A percentile compares a stretch with the other conserved stretches of the same genome.
These are phyloP conservation scores for Poecile montanus DNA, from an alignment of 2,797 vertebrate species.

Conservation along the genomic window DNA sequence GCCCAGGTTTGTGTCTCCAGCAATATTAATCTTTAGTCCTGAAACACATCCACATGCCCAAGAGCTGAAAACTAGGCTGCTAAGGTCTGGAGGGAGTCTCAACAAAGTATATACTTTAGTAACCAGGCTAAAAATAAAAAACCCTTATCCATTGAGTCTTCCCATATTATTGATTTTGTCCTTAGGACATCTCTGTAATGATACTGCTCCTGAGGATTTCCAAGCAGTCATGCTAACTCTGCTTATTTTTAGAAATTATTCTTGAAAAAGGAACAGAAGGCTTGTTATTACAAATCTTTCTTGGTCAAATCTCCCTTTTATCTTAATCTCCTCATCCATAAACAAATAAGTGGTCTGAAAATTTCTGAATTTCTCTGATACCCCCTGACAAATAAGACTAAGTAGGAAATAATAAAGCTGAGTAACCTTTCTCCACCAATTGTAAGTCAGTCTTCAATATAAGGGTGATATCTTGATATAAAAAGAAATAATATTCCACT, in stretches of 20 bases:
- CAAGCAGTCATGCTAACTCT: background rate
- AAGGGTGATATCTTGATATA: background rate
- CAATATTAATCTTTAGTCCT: background rate
- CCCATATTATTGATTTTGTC: background rate
- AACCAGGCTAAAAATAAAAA: background rate
- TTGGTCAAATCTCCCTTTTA: background rate
- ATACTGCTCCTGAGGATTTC: background rate
- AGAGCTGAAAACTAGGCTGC: background rate
- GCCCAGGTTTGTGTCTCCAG: background rate
- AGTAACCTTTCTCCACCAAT: background rate
- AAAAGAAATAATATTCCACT: background rate
- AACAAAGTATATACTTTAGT: background rate
- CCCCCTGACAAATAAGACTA: background rate
- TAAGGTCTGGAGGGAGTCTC: background rate
- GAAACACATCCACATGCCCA: fast-evolving
- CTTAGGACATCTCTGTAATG: background rate
- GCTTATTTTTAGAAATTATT: background rate
- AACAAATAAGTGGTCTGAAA: background rate
- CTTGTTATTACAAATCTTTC: background rate
- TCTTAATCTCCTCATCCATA: background rate
- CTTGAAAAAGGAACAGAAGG: background rate
- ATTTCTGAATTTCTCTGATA: background rate
- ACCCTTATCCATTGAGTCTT: background rate
- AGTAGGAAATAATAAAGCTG: background rate
- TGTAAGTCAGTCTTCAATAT: background rate